Evolutionary conservation across 2,888 invertebrate species (phyloP).

Genomic region (Yponomeuta evonymella): DNA sequence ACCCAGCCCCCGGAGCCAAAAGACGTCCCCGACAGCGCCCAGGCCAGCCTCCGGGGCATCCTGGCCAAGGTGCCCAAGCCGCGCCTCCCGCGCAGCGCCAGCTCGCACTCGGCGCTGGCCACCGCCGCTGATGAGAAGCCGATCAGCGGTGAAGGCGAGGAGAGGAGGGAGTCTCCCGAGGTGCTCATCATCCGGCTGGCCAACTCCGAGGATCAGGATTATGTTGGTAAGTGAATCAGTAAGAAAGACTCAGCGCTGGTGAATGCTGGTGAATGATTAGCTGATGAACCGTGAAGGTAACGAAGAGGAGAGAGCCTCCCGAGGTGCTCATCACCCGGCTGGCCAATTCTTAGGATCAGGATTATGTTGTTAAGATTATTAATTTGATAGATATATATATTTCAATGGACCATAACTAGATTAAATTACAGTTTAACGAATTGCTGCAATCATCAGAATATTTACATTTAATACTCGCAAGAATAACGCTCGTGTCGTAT

Average conservation of each 20-base stretch:
- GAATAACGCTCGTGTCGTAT: too few species aligned
- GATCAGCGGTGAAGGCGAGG: slow-evolving; percentile 36
- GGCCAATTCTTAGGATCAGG: slow-evolving; percentile 55
- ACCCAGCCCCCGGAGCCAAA: slow-evolving; percentile 34
- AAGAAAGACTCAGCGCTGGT: slow-evolving; percentile 30
- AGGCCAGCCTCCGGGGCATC: slow-evolving; percentile 51
- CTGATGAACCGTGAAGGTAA: slow-evolving; percentile 34
- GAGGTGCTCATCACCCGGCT: slow-evolving; percentile 65
- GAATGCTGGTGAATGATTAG: slow-evolving; percentile 34
- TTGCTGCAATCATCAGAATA: too few species aligned
- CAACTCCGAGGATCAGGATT: slow-evolving; percentile 57
- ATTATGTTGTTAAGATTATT: slow-evolving; percentile 58
- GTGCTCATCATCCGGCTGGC: slow-evolving; percentile 64
- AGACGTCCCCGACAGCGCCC: slow-evolving; percentile 46
- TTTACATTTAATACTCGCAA: too few species aligned
- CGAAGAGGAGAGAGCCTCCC: slow-evolving; percentile 36
- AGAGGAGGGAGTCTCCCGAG: slow-evolving; percentile 42
- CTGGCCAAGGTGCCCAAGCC: slow-evolving; percentile 57
- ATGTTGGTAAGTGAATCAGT: slow-evolving; percentile 51
- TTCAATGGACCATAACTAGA: background rate
- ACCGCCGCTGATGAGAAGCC: slow-evolving; percentile 36
- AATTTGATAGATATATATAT: background rate
- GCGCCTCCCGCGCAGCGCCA: slow-evolving; percentile 50
- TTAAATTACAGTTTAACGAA: too few species aligned
- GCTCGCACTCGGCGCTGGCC: slow-evolving; percentile 37